Evolutionary conservation across 2,888 invertebrate species (phyloP), one percentile per base, ranked within the genome.

Genomic region (Cataglyphis cursor): DNA sequence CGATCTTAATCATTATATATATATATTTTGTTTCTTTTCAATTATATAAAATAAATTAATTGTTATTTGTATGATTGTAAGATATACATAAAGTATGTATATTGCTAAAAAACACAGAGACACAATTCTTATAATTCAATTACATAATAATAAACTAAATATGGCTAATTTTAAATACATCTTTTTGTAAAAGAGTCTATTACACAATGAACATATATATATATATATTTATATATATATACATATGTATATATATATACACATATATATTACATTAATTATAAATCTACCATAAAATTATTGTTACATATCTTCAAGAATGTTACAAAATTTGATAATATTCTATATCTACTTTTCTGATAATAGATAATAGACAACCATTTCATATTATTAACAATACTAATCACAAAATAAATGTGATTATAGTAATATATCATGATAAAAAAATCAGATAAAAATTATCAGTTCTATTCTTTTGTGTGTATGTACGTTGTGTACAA

Each of bases 251-350:
- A 24, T 24, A 5, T 31, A 31, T 31, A 6, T 3, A 31, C 6
- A 31, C 4, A 31, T 31, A 35, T 35, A 35, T 35, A 28, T 28
- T 28, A 28, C 24, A 31, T 62, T 31, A 72, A 41, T 44, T 8
- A 24, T 15, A 74, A 5, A 24, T 18, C 24, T 21, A 75, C 64
- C 74, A 65, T 51, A n/a, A 18, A 24, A 51, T 65, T 35, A 75
- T 75, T 65, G 24, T 64, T 12, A 75, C 1, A 5, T 48, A 48
- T 74, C 31, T 75, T 65, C 48, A 18, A 44, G 12, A 59, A 73
- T 24, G 18, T 24, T 48, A 18, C 2, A 74, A 35, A 48, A 62
- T 15, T 64, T 35, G 24, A 35, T 65, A 65, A 31, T 21, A 10
- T 74, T 3, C 18, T 12, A 0, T 15, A 0, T 64, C 21, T 35